phyloP scores from a whole-genome alignment of 1,140 invertebrate species.

The Harlomillsia oculata region DNA sequence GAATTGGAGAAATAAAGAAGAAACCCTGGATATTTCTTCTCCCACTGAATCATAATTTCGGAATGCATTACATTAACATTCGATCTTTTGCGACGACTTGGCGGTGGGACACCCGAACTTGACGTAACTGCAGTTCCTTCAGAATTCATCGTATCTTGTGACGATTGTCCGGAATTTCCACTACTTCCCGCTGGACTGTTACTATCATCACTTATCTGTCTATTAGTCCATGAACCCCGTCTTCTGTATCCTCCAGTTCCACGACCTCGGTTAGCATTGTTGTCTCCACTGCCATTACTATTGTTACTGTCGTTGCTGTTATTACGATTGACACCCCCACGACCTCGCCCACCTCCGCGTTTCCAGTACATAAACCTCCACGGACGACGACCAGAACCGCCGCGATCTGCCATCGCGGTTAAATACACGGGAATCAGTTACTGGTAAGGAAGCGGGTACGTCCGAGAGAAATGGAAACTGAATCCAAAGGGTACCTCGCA shows the following conservation, averaged over 20 bases:
- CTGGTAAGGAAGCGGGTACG: no score
- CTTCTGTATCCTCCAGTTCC: neutral
- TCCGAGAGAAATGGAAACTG: no score
- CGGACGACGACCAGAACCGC: neutral
- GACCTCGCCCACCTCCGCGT: neutral
- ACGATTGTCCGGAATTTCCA: no score
- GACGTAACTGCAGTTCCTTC: no score
- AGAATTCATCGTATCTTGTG: no score
- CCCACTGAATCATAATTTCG: conserved; percentile 3
- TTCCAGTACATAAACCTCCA: neutral
- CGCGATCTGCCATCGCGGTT: no score
- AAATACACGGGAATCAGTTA: no score
- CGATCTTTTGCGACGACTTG: neutral
- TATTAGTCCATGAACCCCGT: neutral
- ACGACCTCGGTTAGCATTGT: no score
- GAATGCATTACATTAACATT: neutral
- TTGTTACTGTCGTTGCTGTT: neutral
- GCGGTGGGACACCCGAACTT: no score
- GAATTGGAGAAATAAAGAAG: conserved; percentile 15
- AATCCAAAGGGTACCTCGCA: no score
- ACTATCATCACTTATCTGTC: neutral
- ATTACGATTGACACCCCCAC: no score
- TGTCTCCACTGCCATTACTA: neutral
- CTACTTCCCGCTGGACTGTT: neutral
- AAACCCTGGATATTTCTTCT: conserved; percentile 22